These are phyloP conservation scores for Macroglossus sobrinus DNA, from an alignment of 2,113 vertebrate species.

Conservation along the genomic window DNA sequence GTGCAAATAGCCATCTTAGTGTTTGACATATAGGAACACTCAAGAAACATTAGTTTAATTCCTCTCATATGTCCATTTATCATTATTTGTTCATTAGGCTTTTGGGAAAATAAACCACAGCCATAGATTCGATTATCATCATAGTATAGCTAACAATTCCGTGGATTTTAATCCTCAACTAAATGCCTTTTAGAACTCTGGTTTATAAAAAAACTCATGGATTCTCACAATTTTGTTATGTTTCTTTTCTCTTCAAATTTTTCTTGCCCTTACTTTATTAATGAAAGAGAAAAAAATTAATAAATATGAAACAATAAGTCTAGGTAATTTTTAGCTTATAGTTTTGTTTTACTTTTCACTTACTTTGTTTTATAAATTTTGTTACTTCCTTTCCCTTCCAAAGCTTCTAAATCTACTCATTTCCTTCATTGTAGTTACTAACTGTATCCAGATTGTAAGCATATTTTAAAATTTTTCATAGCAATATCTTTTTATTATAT, in stretches of 20 bases:
- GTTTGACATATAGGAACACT: not conserved
- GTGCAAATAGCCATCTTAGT: not conserved
- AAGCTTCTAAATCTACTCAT: not conserved
- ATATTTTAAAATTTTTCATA: not conserved
- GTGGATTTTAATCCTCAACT: not conserved
- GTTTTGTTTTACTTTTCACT: not conserved
- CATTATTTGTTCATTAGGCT: not conserved
- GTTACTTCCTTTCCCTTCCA: not conserved
- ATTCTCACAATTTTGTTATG: not conserved
- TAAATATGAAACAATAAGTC: not conserved
- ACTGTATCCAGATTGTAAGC: not conserved
- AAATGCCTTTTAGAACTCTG: not conserved
- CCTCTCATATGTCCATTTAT: not conserved
- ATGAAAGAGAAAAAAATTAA: not conserved
- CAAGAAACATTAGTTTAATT: not conserved
- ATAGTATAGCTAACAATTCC: not conserved
- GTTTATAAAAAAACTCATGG: not conserved
- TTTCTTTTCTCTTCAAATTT: not conserved
- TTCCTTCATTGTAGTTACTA: not conserved
- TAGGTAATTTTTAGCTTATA: not conserved
- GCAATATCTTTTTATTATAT: not conserved
- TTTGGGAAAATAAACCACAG: not conserved
- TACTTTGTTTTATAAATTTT: not conserved
- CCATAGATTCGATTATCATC: not conserved
- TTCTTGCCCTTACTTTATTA: not conserved